Conservation (phyloP, 1,140 invertebrate genomes). For the Lepidurus arcticus region DNA sequence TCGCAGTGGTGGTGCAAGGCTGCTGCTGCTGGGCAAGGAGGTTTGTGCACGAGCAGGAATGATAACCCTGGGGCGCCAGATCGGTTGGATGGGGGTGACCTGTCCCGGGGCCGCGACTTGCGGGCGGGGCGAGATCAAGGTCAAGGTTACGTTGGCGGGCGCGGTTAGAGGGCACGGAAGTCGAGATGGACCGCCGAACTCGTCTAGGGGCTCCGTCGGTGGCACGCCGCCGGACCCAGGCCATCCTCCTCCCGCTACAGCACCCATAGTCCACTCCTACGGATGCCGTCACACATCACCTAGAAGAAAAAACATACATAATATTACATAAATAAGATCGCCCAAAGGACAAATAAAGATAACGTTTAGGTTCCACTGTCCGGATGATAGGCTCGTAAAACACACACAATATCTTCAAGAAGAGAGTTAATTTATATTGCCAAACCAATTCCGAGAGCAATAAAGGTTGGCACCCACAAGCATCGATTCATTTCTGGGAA, state of each 20-base stretch:
- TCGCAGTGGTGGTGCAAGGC: neutral
- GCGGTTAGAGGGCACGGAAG: neutral
- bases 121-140: neutral
- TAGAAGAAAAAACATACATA: neutral
- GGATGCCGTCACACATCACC: slow-evolving; percentile 13
- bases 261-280: slow-evolving; percentile 8
- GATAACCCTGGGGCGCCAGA: slow-evolving; percentile 16
- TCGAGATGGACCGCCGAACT: neutral
- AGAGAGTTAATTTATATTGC: no score
- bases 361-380: no score
- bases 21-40: neutral
- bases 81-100: neutral
- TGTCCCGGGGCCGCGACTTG: neutral
- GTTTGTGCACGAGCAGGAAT: neutral
- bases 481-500: neutral
- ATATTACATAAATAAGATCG: no score
- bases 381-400: no score
- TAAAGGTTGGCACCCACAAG: neutral
- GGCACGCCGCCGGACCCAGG: slow-evolving; percentile 19
- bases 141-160: neutral
- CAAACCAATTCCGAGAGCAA: neutral
- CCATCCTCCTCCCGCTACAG: slow-evolving; percentile 10
- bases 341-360: no score
- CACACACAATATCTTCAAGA: no score
- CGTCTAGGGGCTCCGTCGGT: slow-evolving; percentile 20